phyloP scores from a whole-genome alignment of 2,113 vertebrate genomes.

The Cranoglanis bouderius region DNA sequence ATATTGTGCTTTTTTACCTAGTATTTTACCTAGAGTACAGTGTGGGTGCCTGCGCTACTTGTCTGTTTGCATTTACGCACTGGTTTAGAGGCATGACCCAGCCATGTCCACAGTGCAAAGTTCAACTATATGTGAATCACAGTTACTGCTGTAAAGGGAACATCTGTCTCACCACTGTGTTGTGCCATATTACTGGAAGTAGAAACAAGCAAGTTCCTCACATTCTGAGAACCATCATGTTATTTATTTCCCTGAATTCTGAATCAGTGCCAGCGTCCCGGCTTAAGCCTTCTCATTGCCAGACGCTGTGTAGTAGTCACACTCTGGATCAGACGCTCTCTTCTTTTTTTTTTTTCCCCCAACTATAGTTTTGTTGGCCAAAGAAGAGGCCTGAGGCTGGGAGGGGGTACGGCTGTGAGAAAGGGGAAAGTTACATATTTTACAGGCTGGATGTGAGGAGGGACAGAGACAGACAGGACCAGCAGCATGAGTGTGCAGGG shows the following conservation, averaged over 20 bases:
- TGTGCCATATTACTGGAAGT: slow-evolving; percentile 45
- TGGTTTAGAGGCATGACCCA: slow-evolving; percentile 45
- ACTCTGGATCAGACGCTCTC: slow-evolving; percentile 21
- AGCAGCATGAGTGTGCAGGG: slow-evolving; percentile 53
- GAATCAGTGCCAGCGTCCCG: slow-evolving; percentile 23
- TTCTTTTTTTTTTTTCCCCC: slow-evolving; percentile 22
- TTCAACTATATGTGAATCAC: slow-evolving; percentile 48
- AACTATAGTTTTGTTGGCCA: slow-evolving; percentile 35
- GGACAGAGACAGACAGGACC: slow-evolving; percentile 12
- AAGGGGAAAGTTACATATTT: slow-evolving; percentile 1
- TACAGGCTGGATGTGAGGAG: slow-evolving; percentile 12
- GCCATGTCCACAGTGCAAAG: slow-evolving; percentile 48
- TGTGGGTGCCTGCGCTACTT: slow-evolving; percentile 8
- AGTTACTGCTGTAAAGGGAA: slow-evolving; percentile 39
- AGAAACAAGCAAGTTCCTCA: slow-evolving; percentile 32
- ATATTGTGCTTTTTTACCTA: background rate
- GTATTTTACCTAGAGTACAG: slow-evolving; percentile 10
- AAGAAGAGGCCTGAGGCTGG: slow-evolving; percentile 16
- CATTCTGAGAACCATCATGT: slow-evolving; percentile 48
- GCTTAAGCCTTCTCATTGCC: slow-evolving; percentile 38
- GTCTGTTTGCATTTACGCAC: slow-evolving; percentile 41
- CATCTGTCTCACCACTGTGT: slow-evolving; percentile 38
- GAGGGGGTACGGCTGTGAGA: slow-evolving; percentile 16
- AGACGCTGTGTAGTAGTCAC: slow-evolving; percentile 30
- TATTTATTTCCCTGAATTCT: slow-evolving; percentile 30